These are phyloP conservation scores for Nycteola revayana DNA, from an alignment of 2,888 invertebrate species.

Conservation along the genomic window DNA sequence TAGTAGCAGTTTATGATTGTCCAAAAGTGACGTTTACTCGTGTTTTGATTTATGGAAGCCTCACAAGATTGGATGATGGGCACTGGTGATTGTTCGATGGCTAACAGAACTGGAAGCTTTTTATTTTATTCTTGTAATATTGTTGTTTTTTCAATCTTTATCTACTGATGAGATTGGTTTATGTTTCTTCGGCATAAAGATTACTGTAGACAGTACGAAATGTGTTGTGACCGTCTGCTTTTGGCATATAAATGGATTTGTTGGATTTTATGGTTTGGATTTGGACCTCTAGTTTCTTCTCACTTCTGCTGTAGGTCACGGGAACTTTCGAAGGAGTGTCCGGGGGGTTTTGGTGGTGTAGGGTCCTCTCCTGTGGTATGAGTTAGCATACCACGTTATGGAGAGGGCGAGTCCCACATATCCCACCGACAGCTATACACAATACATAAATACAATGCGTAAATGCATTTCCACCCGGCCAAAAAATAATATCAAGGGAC, in stretches of 20 bases:
- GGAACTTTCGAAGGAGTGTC: too few relatives aligned
- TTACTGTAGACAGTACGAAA: constrained; percentile 39
- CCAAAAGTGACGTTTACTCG: constrained; percentile 61
- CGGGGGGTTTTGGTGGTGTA: too few relatives aligned
- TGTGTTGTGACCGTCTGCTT: constrained; percentile 48
- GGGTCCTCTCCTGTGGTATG: too few relatives aligned
- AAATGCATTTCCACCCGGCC: too few relatives aligned
- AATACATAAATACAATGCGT: too few relatives aligned
- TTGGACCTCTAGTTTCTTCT: too few relatives aligned
- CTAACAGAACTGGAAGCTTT: constrained; percentile 23
- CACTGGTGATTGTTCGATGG: constrained; percentile 50
- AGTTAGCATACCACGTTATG: too few relatives aligned
- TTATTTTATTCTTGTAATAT: constrained; percentile 40
- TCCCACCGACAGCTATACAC: too few relatives aligned
- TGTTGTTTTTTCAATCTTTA: constrained; percentile 36
- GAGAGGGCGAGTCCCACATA: too few relatives aligned
- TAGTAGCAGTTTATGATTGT: constrained; percentile 51
- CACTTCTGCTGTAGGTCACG: too few relatives aligned
- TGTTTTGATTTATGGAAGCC: constrained; percentile 60
- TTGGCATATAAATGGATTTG: constrained; percentile 35
- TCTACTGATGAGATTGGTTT: constrained; percentile 48
- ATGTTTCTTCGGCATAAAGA: constrained; percentile 26
- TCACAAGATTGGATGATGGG: constrained; percentile 36
- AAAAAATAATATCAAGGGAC: too few relatives aligned
- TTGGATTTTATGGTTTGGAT: constrained; percentile 17